These are phyloP conservation scores for Ranitomeya variabilis DNA, from an alignment of 2,113 vertebrate species.

Conservation along the genomic window DNA sequence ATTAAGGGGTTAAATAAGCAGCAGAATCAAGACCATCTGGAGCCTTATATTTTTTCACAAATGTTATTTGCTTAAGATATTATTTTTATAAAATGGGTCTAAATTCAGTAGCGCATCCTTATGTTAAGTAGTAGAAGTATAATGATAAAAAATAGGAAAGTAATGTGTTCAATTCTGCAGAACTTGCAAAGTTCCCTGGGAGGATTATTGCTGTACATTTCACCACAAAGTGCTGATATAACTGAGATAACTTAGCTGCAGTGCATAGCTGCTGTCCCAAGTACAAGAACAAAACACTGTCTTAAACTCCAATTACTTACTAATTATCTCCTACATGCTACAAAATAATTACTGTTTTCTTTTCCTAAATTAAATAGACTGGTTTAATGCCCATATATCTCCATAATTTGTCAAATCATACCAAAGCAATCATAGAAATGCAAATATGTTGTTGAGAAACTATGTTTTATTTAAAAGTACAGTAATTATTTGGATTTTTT, in stretches of 20 bases:
- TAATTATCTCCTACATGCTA: conserved; percentile 29
- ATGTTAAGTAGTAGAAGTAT: neutral
- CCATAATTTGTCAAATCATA: neutral
- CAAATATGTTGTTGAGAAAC: neutral
- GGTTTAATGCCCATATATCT: neutral
- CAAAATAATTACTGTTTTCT: conserved; percentile 30
- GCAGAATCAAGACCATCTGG: conserved; percentile 25
- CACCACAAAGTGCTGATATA: neutral
- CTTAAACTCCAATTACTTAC: conserved; percentile 3
- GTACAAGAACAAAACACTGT: neutral
- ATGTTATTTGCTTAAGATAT: conserved; percentile 47
- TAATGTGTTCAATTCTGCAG: neutral
- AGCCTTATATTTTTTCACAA: neutral
- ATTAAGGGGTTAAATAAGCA: conserved; percentile 13
- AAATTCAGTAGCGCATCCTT: neutral
- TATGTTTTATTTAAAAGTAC: neutral
- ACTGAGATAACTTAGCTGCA: neutral
- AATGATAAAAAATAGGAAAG: neutral
- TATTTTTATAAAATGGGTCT: neutral
- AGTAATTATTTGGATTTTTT: neutral
- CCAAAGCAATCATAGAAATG: neutral
- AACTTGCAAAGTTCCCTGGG: neutral
- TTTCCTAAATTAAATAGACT: conserved; percentile 5
- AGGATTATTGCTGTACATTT: neutral
- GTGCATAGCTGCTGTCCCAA: neutral